Percentiles rank a stretch among this genome's conserved stretches.
These are phyloP conservation scores for Teinopalpus imperialis DNA, from an alignment of 2,888 invertebrate species.

Conservation along the genomic window DNA sequence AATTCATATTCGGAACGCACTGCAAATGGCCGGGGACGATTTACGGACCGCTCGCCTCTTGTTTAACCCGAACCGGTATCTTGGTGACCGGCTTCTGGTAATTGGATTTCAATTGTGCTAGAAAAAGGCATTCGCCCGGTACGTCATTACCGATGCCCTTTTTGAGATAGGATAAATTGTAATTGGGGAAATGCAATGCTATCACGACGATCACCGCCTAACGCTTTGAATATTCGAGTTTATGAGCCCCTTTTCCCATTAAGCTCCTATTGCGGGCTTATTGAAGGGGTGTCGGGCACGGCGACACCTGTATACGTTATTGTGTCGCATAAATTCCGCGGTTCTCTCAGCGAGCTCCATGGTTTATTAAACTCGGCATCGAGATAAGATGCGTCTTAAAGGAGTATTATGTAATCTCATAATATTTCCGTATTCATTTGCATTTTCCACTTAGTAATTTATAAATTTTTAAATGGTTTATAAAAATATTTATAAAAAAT, in stretches of 20 bases:
- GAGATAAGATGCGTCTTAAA: constrained; percentile 60
- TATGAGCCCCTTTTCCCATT: constrained; percentile 61
- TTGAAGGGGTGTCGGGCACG: constrained; percentile 63
- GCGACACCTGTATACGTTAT: constrained; percentile 80
- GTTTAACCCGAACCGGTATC: constrained; percentile 51
- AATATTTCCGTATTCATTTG: constrained; percentile 56
- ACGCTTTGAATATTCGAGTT: constrained; percentile 58
- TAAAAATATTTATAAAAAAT: background rate
- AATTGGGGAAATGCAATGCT: constrained; percentile 67
- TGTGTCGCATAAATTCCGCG: constrained; percentile 74
- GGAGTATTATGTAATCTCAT: constrained; percentile 56
- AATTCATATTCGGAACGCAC: constrained; percentile 81
- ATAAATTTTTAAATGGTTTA: no score
- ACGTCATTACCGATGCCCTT: constrained; percentile 76
- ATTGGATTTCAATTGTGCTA: constrained; percentile 78
- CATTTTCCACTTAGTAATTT: constrained; percentile 69
- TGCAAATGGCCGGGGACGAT: constrained; percentile 73
- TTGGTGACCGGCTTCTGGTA: constrained; percentile 76
- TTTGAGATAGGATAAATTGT: constrained; percentile 72
- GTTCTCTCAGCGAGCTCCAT: constrained; percentile 61
- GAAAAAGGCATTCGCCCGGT: constrained; percentile 61
- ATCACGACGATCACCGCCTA: constrained; percentile 66
- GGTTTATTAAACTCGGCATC: constrained; percentile 71
- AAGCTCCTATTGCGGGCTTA: constrained; percentile 66
- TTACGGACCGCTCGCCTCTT: constrained; percentile 66